phyloP scores from a whole-genome alignment of 2,797 vertebrate genomes.

The Denticeps clupeoides region DNA sequence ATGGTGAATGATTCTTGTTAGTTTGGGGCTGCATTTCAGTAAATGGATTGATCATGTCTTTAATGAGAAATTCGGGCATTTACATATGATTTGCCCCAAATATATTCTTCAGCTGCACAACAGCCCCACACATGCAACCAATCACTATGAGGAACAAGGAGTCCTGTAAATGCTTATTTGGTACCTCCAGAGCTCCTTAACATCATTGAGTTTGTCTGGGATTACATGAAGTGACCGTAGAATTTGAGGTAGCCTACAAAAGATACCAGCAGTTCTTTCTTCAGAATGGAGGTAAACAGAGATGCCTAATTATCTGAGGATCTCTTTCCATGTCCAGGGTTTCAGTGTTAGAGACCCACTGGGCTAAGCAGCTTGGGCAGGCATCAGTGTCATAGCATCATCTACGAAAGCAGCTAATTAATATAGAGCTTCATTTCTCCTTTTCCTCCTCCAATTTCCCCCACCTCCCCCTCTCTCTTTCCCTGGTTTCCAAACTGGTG shows the following conservation, averaged over 20 bases:
- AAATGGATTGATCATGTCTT: too few species aligned
- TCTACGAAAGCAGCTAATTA: conserved; percentile 89
- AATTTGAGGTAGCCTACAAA: conserved; percentile 57
- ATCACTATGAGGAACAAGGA: too few species aligned
- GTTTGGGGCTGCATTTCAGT: too few species aligned
- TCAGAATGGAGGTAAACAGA: conserved; percentile 53
- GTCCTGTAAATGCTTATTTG: too few species aligned
- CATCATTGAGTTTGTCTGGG: too few species aligned
- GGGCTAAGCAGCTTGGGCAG: conserved; percentile 78
- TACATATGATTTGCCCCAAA: too few species aligned
- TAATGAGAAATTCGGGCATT: too few species aligned
- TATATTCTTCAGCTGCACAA: too few species aligned
- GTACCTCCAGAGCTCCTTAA: too few species aligned
- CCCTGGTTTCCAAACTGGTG: conserved; percentile 69
- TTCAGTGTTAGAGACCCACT: conserved; percentile 71
- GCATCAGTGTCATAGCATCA: conserved; percentile 79
- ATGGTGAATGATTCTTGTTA: too few species aligned
- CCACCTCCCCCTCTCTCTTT: conserved; percentile 28
- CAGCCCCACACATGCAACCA: too few species aligned
- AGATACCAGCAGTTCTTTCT: conserved; percentile 59
- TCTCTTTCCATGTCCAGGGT: conserved; percentile 55
- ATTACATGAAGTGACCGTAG: too few species aligned
- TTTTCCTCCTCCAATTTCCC: conserved; percentile 23
- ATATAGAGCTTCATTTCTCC: conserved; percentile 94
- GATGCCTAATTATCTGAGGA: conserved; percentile 76